A percentile compares a stretch with the other conserved stretches of the same genome.
Conservation (phyloP, 64 coral and sea anemone genomes). For the Montipora foliosa region DNA sequence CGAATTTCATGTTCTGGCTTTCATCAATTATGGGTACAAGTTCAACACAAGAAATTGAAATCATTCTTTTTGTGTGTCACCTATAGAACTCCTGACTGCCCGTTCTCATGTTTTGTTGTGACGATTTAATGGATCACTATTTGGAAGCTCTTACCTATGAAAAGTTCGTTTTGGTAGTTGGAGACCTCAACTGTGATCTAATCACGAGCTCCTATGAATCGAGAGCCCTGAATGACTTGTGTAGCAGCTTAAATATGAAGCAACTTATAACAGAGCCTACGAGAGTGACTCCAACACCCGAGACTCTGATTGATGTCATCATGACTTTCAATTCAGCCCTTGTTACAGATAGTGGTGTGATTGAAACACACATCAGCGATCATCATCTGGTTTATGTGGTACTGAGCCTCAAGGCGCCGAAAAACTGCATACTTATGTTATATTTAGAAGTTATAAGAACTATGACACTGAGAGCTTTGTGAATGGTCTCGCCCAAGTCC, state of each 20-base stretch:
- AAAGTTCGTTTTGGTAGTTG: slow-evolving; percentile 20
- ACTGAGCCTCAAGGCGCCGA: too few species aligned
- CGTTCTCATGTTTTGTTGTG: slow-evolving; percentile 22
- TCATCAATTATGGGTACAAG: slow-evolving; percentile 28
- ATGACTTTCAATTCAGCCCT: slow-evolving; percentile 16
- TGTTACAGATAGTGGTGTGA: slow-evolving; percentile 13
- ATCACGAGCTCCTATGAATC: slow-evolving; percentile 23
- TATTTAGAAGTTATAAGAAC: too few species aligned
- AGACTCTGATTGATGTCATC: slow-evolving; percentile 15
- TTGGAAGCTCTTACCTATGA: slow-evolving; percentile 36
- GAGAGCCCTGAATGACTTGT: slow-evolving; percentile 45
- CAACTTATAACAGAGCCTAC: slow-evolving; percentile 48
- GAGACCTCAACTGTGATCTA: slow-evolving; percentile 44
- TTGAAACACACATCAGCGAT: too few species aligned
- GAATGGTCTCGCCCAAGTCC: too few species aligned
- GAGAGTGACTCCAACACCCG: slow-evolving; percentile 12
- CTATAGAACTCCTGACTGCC: slow-evolving; percentile 45
- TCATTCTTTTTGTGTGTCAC: slow-evolving; percentile 9
- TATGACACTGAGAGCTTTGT: too few species aligned
- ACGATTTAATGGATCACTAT: slow-evolving; percentile 20
- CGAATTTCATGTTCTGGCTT: too few species aligned
- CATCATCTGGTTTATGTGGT: too few species aligned
- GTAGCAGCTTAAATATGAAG: slow-evolving; percentile 12
- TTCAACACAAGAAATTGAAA: not conserved
- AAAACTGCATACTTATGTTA: too few species aligned